These are phyloP conservation scores for Brachyhypopomus occidentalis DNA, from an alignment of 2,113 vertebrate species.

Conservation along the genomic window DNA sequence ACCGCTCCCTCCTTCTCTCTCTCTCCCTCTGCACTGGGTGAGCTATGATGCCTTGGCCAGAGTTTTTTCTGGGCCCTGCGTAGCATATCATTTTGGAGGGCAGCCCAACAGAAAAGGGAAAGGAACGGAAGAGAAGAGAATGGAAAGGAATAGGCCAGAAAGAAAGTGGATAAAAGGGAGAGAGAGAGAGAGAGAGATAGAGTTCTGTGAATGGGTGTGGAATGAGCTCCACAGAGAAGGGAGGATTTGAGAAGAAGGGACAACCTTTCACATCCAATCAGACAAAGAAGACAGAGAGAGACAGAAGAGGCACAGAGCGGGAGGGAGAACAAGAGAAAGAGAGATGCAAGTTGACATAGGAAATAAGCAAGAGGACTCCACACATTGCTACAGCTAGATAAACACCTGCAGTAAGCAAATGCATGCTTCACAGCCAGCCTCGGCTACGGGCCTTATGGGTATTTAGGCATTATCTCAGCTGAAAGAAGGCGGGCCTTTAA, in stretches of 20 bases:
- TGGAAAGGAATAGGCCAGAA: not conserved
- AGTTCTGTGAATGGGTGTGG: constrained; percentile 31
- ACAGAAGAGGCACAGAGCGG: not conserved
- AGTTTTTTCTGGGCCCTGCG: no score
- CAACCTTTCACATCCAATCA: constrained; percentile 19
- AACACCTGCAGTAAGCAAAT: no score
- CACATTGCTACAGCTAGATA: no score
- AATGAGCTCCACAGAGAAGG: constrained; percentile 20
- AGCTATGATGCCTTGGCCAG: no score
- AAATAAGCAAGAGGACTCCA: not conserved
- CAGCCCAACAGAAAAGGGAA: constrained; percentile 3
- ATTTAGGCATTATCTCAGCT: no score
- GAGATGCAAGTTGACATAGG: not conserved
- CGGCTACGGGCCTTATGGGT: no score
- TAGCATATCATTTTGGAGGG: not conserved
- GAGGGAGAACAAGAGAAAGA: constrained; percentile 5
- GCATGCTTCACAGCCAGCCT: no score
- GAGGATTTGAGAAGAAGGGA: constrained; percentile 20
- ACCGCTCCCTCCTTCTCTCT: no score
- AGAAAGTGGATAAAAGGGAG: not conserved
- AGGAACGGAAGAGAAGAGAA: not conserved
- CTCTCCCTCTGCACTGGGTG: no score
- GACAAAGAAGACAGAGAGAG: not conserved
- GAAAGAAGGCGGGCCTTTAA: no score
- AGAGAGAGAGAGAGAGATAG: not conserved